phyloP scores from a whole-genome alignment of 2,113 vertebrate species.

The Boulengerochromis microlepis region DNA sequence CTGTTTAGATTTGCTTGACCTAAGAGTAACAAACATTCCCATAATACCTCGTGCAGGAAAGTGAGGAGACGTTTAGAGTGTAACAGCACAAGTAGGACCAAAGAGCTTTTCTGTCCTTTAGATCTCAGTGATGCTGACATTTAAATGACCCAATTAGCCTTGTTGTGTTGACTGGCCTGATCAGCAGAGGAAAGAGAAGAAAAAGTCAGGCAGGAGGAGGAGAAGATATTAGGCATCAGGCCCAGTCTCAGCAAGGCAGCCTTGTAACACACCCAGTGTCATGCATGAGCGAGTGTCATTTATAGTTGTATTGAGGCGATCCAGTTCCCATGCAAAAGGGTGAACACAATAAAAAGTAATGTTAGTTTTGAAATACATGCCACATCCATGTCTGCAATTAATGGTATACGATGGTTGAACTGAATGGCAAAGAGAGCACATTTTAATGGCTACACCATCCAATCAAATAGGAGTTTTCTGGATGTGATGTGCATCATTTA shows the following conservation, averaged over 20 bases:
- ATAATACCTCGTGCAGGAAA: not conserved
- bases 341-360: not conserved
- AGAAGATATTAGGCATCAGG: not conserved
- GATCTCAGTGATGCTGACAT: slow-evolving; percentile 22
- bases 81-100: not conserved
- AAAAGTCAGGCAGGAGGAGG: not conserved
- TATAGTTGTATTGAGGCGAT: not conserved
- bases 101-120: not conserved
- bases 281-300: not conserved
- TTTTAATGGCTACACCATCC: not conserved
- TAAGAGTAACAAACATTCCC: not conserved
- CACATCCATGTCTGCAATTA: not conserved
- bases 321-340: not conserved
- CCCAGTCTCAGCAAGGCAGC: not conserved
- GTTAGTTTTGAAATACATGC: not conserved
- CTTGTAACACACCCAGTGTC: not conserved
- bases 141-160: slow-evolving; percentile 33
- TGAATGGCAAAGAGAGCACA: not conserved
- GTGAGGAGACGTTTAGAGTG: not conserved
- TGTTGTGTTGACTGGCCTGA: not conserved
- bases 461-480: too few relatives aligned
- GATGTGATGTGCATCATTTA: not conserved
- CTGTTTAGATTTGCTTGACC: not conserved
- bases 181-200: not conserved
- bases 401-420: not conserved